Base-by-base conservation (phyloP, 2,113 vertebrate genomes). In the Sander lucioperca region DNA sequence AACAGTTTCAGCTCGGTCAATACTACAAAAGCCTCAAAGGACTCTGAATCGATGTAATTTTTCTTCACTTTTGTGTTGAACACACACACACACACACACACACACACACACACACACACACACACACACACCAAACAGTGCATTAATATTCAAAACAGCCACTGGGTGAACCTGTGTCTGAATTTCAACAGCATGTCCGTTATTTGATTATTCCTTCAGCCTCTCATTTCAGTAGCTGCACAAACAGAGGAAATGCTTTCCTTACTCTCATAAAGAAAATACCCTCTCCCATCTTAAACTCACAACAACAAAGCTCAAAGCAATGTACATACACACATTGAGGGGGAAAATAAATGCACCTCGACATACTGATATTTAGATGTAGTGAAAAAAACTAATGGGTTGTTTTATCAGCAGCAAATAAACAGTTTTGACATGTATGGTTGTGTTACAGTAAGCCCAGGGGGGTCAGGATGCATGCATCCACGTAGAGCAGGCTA, bases 141-240 rank as follows among this genome's bases (percentile, higher is more conserved):
- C 70, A 82, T 90, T 86, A 78, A 83, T 76, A 90, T 91, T 89
- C 87, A 69, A 74, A 79, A 86, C 45, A 74, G 80, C 79, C 88
- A 69, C 8, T 58, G 85, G 86, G 78, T 51, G 65, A 84, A 84
- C 68, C 82, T 74, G 73, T 51, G 53, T 79, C 65, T 80, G 77
- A 83, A 79, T 76, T 74, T 61, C 74, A 80, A 73, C 82, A 82
- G 83, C 82, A 78, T 86, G 77, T 74, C 79, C 8, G 27, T 74
- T 78, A 84, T 86, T 88, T 80, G 59, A 85, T 89, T 74, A 84
- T 81, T 82, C 68, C 33, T 77, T 73, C 74, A 74, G 54, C 33
- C 36, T 88, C 68, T 82, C 69, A 61, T 84, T 84, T 88, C 73
- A 78, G 72, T 5, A 56, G 69, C 87, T 45, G 54, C 74, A 75